phyloP scores from a whole-genome alignment of 2,113 vertebrate genomes.

The Cavia porcellus region DNA sequence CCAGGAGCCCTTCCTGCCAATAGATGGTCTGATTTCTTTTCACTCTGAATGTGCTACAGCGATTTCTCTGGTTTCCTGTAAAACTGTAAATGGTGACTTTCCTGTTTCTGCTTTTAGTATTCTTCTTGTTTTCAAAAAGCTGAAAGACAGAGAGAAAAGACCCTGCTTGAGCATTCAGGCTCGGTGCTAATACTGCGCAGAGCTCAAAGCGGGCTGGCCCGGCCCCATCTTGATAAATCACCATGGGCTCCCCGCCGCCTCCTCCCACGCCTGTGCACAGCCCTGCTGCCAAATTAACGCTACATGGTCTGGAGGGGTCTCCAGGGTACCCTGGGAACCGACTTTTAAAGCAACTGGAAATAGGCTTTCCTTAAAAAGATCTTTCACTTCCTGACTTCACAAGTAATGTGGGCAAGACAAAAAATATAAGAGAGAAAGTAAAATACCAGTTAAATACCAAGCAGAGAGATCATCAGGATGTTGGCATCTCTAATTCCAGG shows the following conservation, averaged over 20 bases:
- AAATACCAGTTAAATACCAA: not conserved
- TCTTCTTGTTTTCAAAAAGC: slow-evolving; percentile 94
- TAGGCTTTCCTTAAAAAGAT: not conserved
- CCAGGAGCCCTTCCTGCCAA: slow-evolving; percentile 92
- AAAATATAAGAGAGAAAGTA: not conserved
- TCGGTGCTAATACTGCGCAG: not conserved
- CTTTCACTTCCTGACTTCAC: not conserved
- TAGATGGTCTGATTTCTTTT: slow-evolving; percentile 92
- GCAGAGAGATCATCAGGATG: not conserved
- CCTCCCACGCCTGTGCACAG: accelerated
- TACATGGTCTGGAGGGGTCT: not conserved
- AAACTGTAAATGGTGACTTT: slow-evolving; percentile 95
- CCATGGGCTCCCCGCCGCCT: not conserved
- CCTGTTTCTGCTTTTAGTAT: slow-evolving; percentile 87
- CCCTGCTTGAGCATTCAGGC: slow-evolving; percentile 50
- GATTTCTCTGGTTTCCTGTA: slow-evolving; percentile 92
- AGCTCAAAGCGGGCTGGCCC: not conserved
- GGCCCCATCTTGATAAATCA: not conserved
- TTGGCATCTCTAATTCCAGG: not conserved
- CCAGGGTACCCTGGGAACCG: slow-evolving; percentile 26
- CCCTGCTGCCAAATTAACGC: not conserved
- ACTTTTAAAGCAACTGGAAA: not conserved
- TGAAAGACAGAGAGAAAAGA: slow-evolving; percentile 82
- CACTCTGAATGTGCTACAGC: slow-evolving; percentile 98
- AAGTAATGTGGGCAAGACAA: not conserved